A percentile compares a stretch with the other conserved stretches of the same genome.
Conservation (phyloP, 2,888 invertebrate genomes). For the Plutella xylostella region DNA sequence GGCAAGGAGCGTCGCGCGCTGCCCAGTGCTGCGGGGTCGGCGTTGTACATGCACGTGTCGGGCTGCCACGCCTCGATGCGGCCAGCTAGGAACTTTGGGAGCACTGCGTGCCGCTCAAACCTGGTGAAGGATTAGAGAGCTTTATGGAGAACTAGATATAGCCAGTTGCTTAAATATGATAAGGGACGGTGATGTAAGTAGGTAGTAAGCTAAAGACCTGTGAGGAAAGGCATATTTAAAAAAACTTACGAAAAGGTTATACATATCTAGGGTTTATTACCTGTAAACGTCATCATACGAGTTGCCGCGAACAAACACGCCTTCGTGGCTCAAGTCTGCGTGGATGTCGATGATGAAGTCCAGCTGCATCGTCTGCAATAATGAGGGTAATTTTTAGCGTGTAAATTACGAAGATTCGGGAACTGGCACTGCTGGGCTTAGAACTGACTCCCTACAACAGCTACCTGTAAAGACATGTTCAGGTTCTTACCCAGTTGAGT, state of each 20-base stretch:
- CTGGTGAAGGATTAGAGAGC: slow-evolving; percentile 50
- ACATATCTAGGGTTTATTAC: slow-evolving; percentile 51
- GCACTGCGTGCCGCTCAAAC: slow-evolving; percentile 93
- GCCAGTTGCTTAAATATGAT: neutral
- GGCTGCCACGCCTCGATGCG: slow-evolving; percentile 91
- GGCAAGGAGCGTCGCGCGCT: slow-evolving; percentile 88
- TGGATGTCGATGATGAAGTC: slow-evolving; percentile 97
- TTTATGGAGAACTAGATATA: neutral
- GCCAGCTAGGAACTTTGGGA: slow-evolving; percentile 90
- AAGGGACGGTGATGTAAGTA: neutral
- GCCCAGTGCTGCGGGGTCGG: slow-evolving; percentile 87
- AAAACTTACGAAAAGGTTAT: neutral
- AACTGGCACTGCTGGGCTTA: too few species aligned
- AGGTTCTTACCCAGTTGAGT: too few species aligned
- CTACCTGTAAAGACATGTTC: too few species aligned
- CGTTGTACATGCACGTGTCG: slow-evolving; percentile 91
- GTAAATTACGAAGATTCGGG: too few species aligned
- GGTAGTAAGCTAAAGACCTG: neutral
- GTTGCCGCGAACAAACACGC: slow-evolving; percentile 95
- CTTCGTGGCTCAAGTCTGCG: slow-evolving; percentile 91
- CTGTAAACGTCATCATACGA: slow-evolving; percentile 92
- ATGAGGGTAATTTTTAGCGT: neutral
- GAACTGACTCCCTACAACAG: too few species aligned
- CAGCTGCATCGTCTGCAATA: slow-evolving; percentile 72
- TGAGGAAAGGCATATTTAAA: neutral